Evolutionary conservation across 2,888 invertebrate genomes (phyloP), one percentile per base, ranked within the genome.

Genomic region (Caenorhabditis panamensis): DNA sequence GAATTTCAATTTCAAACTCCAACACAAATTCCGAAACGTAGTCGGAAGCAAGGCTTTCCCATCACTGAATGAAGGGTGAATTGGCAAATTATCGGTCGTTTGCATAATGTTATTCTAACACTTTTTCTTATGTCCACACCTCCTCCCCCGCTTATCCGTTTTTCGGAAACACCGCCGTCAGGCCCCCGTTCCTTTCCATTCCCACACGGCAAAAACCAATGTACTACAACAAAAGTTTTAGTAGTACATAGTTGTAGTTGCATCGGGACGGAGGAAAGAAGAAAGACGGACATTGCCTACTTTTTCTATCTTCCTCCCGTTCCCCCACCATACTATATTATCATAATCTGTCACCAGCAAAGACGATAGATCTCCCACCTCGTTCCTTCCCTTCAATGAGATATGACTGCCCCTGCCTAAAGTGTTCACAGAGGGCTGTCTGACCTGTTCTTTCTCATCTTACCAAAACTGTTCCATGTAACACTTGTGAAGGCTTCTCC

Each of bases 91-190:
- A 75, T 75, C 75, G 75, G 66, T 66, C 66, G 75, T 75, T 75
- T 75, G 66, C 75, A 66, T 75, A 75, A 66, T 75, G 75, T 66
- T 75, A 73, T 73, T 73, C 73, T 49, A n/a, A n/a, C n/a, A n/a
- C n/a, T n/a, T 72, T 47, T 44, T 31, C 31, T 31, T 31, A 20
- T 28, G 37, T 64, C 59, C 49, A 18, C 64, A 44, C 58, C 47
- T 59, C 51, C 64, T 66, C 53, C 56, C 31, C 41, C 58, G 18
- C 47, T 54, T 24, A 24, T 44, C 67, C 41, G 47, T 72, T 72
- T 44, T 62, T 63, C 26, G 62, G 51, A 69, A 69, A 69, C 61
- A 49, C 31, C 64, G 54, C 11, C 36, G n/a, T n/a, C n/a, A n/a
- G n/a, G n/a, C n/a, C n/a, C n/a, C n/a, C 24, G 71, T 31, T 31